Evolutionary conservation across 2,113 vertebrate genomes (phyloP).

Genomic region (Cinclus mexicanus): DNA sequence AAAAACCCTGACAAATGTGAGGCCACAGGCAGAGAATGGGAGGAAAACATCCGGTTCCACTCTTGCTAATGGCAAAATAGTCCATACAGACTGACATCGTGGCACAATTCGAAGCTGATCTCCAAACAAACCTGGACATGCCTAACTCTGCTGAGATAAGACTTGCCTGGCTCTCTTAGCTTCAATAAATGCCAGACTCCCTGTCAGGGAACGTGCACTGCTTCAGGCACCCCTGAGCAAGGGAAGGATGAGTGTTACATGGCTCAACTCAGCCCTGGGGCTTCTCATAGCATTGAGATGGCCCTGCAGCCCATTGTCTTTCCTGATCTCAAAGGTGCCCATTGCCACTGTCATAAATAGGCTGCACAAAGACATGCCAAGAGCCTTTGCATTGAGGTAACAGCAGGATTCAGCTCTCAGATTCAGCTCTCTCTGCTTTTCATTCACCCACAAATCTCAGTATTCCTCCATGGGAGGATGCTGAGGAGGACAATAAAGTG

Average conservation of each 20-base stretch:
- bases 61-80: neutral
- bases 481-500: neutral
- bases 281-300: neutral
- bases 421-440: neutral
- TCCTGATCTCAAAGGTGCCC: neutral
- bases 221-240: neutral
- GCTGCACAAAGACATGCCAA: neutral
- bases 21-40: neutral
- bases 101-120: neutral
- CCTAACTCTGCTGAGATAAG: neutral
- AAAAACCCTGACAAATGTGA: neutral
- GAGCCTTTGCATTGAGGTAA: neutral
- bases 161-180: neutral
- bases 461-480: neutral
- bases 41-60: neutral
- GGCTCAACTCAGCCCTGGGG: neutral
- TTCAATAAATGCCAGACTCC: neutral
- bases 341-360: neutral
- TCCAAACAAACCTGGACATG: neutral
- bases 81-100: neutral
- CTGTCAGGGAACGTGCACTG: fast-evolving
- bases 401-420: neutral
- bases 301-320: neutral
- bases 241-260: neutral
- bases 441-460: neutral